Evolutionary conservation across 2,797 vertebrate genomes (phyloP).

Genomic region (Anolis apletophallus): DNA sequence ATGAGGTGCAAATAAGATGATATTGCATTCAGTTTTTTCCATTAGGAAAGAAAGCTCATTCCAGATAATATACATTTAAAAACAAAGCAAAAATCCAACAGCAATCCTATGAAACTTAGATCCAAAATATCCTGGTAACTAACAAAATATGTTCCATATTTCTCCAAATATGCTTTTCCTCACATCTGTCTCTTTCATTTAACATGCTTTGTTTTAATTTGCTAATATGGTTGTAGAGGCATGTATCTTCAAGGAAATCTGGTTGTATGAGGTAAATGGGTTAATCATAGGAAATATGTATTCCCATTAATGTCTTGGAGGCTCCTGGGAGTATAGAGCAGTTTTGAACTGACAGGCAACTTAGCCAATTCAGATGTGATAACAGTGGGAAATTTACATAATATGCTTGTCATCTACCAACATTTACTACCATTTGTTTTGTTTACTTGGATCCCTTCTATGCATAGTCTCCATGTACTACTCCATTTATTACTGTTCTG

Average conservation of each 20-base stretch:
- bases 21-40: neutral
- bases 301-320: too few relatives aligned
- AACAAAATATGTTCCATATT: neutral
- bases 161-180: neutral
- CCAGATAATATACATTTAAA: neutral
- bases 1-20: neutral
- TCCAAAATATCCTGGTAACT: neutral
- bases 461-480: neutral
- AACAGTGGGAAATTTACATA: neutral
- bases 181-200: too few relatives aligned
- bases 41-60: neutral
- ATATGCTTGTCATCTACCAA: neutral
- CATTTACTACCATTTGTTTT: neutral
- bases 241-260: too few relatives aligned
- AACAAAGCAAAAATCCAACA: neutral
- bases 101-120: neutral
- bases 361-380: neutral
- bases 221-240: too few relatives aligned
- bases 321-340: too few relatives aligned
- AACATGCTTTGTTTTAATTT: too few relatives aligned
- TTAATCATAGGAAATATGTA: too few relatives aligned
- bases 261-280: too few relatives aligned
- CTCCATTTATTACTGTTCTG: neutral
- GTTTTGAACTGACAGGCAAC: neutral
- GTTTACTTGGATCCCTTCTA: neutral